phyloP scores from a whole-genome alignment of 2,113 vertebrate species.

The Stegostoma tigrinum region DNA sequence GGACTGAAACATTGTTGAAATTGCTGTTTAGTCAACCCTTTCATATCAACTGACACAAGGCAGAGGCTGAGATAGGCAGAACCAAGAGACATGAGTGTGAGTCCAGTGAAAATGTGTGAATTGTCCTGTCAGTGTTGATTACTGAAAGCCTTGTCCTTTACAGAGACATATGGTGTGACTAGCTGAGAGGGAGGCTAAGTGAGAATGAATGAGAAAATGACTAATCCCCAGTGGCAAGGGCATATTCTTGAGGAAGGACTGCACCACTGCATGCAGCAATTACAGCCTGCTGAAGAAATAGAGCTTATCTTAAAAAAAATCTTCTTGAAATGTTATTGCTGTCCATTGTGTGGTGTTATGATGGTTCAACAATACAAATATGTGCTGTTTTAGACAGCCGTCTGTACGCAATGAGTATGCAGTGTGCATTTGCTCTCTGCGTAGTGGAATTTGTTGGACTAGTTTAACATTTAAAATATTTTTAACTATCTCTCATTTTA shows the following conservation, averaged over 20 bases:
- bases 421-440: background rate
- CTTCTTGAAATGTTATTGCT: background rate
- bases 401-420: background rate
- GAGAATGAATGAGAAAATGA: constrained; percentile 70
- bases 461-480: background rate
- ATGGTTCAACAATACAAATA: background rate
- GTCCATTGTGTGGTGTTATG: background rate
- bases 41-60: background rate
- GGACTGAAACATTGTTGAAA: background rate
- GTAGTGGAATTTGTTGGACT: background rate
- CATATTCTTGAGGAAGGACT: constrained; percentile 39
- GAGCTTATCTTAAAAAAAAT: background rate
- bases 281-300: background rate
- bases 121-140: constrained; percentile 67
- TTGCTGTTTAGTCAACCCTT: constrained; percentile 11
- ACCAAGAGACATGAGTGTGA: background rate
- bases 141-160: constrained; percentile 62
- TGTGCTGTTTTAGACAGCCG: background rate
- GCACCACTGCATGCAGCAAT: background rate
- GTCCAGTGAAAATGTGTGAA: constrained; percentile 57
- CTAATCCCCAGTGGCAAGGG: constrained; percentile 62
- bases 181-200: constrained; percentile 65
- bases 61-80: background rate
- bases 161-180: constrained; percentile 68
- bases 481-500: background rate